Percentiles rank a stretch among this genome's conserved stretches.
Evolutionary conservation across 2,797 vertebrate species (phyloP).

Genomic region (Cynodonichthys magdalenae): DNA sequence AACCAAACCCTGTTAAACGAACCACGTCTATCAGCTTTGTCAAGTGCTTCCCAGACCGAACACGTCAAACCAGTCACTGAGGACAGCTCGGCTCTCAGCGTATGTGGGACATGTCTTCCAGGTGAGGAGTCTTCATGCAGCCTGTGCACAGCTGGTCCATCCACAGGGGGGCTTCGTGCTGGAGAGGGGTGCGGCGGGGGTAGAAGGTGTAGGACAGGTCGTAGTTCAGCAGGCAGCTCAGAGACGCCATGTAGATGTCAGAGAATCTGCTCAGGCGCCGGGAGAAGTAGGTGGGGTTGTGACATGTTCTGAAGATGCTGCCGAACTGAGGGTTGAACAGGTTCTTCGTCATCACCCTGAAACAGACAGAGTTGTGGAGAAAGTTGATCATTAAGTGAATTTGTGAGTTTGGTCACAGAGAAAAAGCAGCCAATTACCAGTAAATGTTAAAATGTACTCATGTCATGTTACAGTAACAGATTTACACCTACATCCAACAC

Average conservation of each 20-base stretch:
- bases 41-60: slow-evolving; percentile 39
- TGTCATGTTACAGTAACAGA: no score
- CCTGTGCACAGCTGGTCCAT: slow-evolving; percentile 90
- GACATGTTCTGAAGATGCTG: slow-evolving; percentile 87
- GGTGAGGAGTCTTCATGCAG: slow-evolving; percentile 85
- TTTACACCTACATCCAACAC: not conserved
- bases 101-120: slow-evolving; percentile 86
- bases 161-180: slow-evolving; percentile 88
- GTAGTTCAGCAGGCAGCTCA: slow-evolving; percentile 87
- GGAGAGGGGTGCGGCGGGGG: slow-evolving; percentile 86
- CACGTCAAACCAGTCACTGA: slow-evolving; percentile 30
- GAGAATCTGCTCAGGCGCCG: slow-evolving; percentile 86
- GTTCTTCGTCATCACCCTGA: slow-evolving; percentile 86
- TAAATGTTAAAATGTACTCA: no score
- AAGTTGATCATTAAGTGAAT: not conserved
- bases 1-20: slow-evolving; percentile 14
- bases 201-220: slow-evolving; percentile 85
- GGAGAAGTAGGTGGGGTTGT: slow-evolving; percentile 90
- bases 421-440: not conserved
- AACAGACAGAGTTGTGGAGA: not conserved
- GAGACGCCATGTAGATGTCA: slow-evolving; percentile 86
- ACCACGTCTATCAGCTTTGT: slow-evolving; percentile 21
- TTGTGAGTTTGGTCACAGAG: not conserved
- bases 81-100: slow-evolving; percentile 69
- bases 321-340: slow-evolving; percentile 89